Evolutionary conservation across 2,113 vertebrate species (phyloP), one percentile per base, ranked within the genome.

Genomic region (Takifugu bimaculatus): DNA sequence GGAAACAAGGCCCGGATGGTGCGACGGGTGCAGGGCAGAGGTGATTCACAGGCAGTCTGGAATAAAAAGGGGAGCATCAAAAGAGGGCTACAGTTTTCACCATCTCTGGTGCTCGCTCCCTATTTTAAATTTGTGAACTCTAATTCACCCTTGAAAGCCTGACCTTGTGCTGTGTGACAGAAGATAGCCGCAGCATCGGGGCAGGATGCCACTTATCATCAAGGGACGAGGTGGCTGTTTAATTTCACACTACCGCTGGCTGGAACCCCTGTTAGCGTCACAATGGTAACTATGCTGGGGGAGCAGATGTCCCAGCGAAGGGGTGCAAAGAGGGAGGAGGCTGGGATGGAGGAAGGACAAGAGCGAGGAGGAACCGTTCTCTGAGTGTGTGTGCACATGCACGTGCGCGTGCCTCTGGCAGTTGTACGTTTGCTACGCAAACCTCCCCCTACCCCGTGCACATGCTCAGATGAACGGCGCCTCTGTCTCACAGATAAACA

Each of bases 161-260:
- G 82, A 88, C 85, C 83, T 79, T 84, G 85, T 82, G 77, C 81
- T 65, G 83, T 77, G 78, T 83, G 79, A 80, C 84, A 74, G 81
- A 62, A 85, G 81, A 86, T 85, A 82, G 83, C 77, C 57, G 65
- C 74, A 79, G 74, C 84, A 79, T 82, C 82, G 83, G 82, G 82
- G 87, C 81, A 87, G 81, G 80, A 78, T 69, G 75, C 78, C 77
- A 84, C 85, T 87, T 86, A 84, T 85, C 82, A 84, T 82, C 84
- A 83, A 81, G 81, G 78, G 83, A 85, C 78, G 72, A 79, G 83
- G 77, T 79, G 85, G 84, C 87, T 87, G 86, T 87, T 89, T 89
- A 87, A 88, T 89, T 84, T 86, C 88, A 89, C 85, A 90, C 88
- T 78, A 85, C 82, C 84, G 85, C 81, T 83, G 77, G 79, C 85